phyloP scores from a whole-genome alignment of 2,888 invertebrate species.

The Tachina lurida region DNA sequence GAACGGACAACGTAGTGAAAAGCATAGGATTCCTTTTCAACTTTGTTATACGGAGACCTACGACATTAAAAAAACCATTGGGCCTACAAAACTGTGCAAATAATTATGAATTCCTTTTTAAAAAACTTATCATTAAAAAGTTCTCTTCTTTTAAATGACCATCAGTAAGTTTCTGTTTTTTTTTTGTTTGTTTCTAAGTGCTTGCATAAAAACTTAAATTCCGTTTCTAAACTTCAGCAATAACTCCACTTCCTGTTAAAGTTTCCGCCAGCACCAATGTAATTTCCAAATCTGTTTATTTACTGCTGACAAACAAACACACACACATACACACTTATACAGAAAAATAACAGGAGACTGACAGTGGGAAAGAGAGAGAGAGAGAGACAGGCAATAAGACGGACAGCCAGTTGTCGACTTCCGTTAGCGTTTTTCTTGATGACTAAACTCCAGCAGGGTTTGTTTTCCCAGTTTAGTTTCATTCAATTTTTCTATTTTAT shows the following conservation, averaged over 20 bases:
- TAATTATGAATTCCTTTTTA: slow-evolving; percentile 8
- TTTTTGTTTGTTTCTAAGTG: slow-evolving; percentile 35
- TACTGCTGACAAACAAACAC: neutral
- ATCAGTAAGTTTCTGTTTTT: slow-evolving; percentile 3
- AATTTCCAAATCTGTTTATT: slow-evolving; percentile 24
- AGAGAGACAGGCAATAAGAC: neutral
- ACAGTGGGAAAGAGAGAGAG: too few relatives aligned
- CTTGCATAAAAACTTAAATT: slow-evolving; percentile 44
- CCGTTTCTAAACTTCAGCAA: slow-evolving; percentile 48
- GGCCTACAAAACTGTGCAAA: too few relatives aligned
- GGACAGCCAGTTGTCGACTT: slow-evolving; percentile 50
- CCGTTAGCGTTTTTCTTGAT: slow-evolving; percentile 69
- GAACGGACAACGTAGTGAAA: too few relatives aligned
- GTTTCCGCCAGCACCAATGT: slow-evolving; percentile 9
- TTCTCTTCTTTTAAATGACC: slow-evolving; percentile 2
- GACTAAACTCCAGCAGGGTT: slow-evolving; percentile 64
- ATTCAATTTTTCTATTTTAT: slow-evolving; percentile 63
- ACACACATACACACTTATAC: neutral
- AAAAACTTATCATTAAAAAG: slow-evolving; percentile 26
- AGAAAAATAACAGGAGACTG: too few relatives aligned
- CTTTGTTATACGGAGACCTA: too few relatives aligned
- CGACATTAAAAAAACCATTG: too few relatives aligned
- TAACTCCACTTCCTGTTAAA: slow-evolving; percentile 45
- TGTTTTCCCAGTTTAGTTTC: slow-evolving; percentile 50
- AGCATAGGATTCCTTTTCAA: too few relatives aligned